Evolutionary conservation across 2,113 vertebrate genomes (phyloP).

Genomic region (Anarhynchus alexandrinus): DNA sequence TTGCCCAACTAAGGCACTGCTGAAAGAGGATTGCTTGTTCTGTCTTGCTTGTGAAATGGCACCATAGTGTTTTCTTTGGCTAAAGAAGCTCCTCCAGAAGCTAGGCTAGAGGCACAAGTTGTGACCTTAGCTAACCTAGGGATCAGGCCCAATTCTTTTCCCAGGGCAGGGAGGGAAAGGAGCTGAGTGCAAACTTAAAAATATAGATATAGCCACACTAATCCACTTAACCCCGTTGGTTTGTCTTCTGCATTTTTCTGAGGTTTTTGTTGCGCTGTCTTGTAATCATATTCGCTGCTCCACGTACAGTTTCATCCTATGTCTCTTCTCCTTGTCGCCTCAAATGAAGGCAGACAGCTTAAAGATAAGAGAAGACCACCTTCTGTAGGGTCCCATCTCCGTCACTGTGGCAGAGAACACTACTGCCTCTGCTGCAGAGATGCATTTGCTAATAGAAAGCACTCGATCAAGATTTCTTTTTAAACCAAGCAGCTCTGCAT

Average conservation of each 20-base stretch:
- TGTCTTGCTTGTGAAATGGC: neutral
- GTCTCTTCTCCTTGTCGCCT: neutral
- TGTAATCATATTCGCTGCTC: neutral
- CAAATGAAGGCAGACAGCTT: neutral
- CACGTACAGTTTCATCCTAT: neutral
- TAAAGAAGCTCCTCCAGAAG: neutral
- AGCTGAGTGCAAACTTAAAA: neutral
- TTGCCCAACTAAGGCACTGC: neutral
- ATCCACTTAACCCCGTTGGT: neutral
- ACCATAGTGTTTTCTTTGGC: neutral
- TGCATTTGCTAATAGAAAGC: neutral
- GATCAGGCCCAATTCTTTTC: neutral
- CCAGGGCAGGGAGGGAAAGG: neutral
- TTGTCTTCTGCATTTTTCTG: neutral
- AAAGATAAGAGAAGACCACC: neutral
- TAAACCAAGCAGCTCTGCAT: slow-evolving; percentile 52
- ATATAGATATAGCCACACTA: neutral
- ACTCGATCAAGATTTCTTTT: neutral
- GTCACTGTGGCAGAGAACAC: neutral
- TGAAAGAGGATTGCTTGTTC: neutral
- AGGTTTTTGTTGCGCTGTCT: neutral
- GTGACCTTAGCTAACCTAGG: neutral
- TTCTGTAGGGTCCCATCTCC: neutral
- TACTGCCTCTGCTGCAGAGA: neutral
- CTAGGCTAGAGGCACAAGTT: neutral